Conservation (phyloP, 1,140 invertebrate species). For the Callitettix versicolor region DNA sequence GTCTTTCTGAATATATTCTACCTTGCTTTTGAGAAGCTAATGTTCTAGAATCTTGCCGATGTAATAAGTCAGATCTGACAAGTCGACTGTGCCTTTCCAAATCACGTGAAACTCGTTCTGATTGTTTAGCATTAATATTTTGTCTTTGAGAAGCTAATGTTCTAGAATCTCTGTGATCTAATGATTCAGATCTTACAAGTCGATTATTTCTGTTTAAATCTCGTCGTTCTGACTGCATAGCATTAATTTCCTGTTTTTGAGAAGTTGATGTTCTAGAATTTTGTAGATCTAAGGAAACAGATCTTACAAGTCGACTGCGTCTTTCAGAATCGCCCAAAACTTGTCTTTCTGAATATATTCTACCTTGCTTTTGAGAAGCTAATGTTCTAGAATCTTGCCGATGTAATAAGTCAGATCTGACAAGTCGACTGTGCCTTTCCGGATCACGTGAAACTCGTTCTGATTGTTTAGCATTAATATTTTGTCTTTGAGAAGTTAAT, state of each 20-base stretch:
- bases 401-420: not conserved
- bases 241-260: not conserved
- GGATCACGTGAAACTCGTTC: not conserved
- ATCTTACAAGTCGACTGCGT: not conserved
- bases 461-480: not conserved
- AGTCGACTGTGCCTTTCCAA: not conserved
- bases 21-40: no score
- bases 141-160: not conserved
- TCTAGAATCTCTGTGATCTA: not conserved
- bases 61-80: no score
- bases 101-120: not conserved
- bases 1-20: no score
- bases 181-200: not conserved
- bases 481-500: not conserved
- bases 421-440: not conserved
- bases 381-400: not conserved
- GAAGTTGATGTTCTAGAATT: not conserved
- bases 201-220: not conserved
- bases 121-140: not conserved
- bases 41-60: no score
- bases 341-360: conserved; percentile 4
- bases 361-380: not conserved
- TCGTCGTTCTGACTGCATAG: not conserved
- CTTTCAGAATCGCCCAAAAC: not conserved
- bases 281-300: not conserved